Evolutionary conservation across 2,113 vertebrate species (phyloP).

Genomic region (Brachyhypopomus occidentalis): DNA sequence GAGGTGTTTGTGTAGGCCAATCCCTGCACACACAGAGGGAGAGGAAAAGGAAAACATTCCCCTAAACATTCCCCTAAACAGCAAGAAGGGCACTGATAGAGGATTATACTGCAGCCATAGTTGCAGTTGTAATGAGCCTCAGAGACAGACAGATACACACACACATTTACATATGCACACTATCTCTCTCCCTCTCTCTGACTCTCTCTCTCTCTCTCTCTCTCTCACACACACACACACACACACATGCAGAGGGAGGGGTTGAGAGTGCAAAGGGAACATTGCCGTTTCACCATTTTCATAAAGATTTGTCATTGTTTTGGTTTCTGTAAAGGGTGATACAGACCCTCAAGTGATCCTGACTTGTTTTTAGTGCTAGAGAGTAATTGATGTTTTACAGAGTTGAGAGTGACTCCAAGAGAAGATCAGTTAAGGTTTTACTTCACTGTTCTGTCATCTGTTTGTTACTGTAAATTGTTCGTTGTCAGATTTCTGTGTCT

Average conservation of each 20-base stretch:
- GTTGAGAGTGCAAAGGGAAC: too few species aligned
- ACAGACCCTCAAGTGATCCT: neutral
- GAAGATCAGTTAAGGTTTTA: neutral
- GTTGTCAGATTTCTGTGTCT: too few species aligned
- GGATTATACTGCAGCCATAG: neutral
- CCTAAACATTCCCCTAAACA: neutral
- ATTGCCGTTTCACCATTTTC: too few species aligned
- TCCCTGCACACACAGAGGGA: conserved; percentile 60
- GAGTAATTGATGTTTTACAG: neutral
- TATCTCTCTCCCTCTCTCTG: neutral
- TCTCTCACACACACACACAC: neutral
- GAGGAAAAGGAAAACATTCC: conserved; percentile 1
- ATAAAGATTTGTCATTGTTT: neutral
- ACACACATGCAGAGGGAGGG: neutral
- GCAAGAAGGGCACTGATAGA: too few species aligned
- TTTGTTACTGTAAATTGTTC: too few species aligned
- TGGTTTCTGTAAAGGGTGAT: neutral
- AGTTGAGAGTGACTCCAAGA: neutral
- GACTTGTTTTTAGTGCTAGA: neutral
- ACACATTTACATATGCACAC: too few species aligned
- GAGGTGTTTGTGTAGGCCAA: conserved; percentile 79
- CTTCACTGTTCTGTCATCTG: neutral
- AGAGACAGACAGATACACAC: neutral
- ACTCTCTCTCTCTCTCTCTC: neutral
- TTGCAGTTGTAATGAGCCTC: neutral